Conservation (phyloP, 1,140 invertebrate species). For the Neuroterus valhalla region DNA sequence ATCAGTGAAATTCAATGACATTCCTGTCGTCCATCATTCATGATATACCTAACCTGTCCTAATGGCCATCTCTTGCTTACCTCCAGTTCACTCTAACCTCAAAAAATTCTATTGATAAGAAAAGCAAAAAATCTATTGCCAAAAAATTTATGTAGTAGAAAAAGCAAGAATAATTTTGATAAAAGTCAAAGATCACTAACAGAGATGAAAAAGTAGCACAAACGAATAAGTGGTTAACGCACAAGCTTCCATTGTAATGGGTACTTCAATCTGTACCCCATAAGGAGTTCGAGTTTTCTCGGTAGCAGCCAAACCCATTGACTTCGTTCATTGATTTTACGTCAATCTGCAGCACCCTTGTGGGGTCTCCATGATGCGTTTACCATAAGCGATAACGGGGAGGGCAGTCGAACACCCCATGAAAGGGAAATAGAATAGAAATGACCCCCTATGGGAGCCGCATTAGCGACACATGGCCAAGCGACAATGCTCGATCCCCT, state of each 20-base stretch:
- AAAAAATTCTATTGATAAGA: neutral
- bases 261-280: slow-evolving; percentile 53
- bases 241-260: slow-evolving; percentile 59
- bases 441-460: slow-evolving; percentile 73
- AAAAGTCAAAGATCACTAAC: neutral
- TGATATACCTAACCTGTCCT: too few species aligned
- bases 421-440: slow-evolving; percentile 75
- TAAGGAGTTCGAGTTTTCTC: slow-evolving; percentile 56
- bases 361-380: slow-evolving; percentile 73
- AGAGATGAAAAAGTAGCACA: slow-evolving; percentile 36
- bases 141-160: neutral
- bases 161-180: neutral
- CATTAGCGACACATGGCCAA: slow-evolving; percentile 74
- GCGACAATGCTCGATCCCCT: slow-evolving; percentile 70
- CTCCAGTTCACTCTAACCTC: neutral
- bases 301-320: slow-evolving; percentile 68
- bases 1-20: too few species aligned
- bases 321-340: slow-evolving; percentile 76
- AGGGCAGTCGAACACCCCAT: slow-evolving; percentile 63
- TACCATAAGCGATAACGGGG: slow-evolving; percentile 73
- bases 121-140: neutral
- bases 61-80: too few species aligned
- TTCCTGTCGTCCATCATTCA: too few species aligned
- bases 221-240: slow-evolving; percentile 30
- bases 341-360: slow-evolving; percentile 73